Evolutionary conservation across 1,140 invertebrate genomes (phyloP).

Genomic region (Rhagoletis pomonella): DNA sequence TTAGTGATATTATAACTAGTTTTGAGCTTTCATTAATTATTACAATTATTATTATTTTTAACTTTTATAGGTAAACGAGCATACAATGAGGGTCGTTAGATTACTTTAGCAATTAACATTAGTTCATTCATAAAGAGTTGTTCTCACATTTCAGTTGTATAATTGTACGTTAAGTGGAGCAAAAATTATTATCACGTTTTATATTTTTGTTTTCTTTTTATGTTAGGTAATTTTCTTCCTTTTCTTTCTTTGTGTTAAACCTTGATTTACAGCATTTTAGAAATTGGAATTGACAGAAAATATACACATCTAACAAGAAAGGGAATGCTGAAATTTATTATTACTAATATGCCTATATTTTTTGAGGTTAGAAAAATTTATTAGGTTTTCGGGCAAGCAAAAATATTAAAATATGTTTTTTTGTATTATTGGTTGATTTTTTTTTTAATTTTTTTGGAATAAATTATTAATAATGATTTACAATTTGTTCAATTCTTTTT

Average conservation of each 20-base stretch:
- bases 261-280: background rate
- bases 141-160: conserved; percentile 32
- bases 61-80: conserved; percentile 18
- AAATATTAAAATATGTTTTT: background rate
- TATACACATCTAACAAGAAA: background rate
- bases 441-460: background rate
- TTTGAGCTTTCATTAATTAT: no score
- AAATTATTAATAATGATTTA: background rate
- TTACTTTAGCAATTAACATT: conserved; percentile 4
- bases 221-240: background rate
- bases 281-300: background rate
- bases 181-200: conserved; percentile 52
- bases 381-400: background rate
- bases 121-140: background rate
- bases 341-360: background rate
- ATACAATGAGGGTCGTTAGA: conserved; percentile 34
- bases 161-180: conserved; percentile 49
- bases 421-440: background rate
- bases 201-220: background rate
- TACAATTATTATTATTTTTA: no score
- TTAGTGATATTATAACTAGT: no score
- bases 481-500: background rate
- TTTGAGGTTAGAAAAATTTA: background rate
- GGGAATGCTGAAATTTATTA: background rate
- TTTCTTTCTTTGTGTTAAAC: background rate